Base-by-base conservation (phyloP, 1,140 invertebrate genomes). In the Brachionus rotundiformis region DNA sequence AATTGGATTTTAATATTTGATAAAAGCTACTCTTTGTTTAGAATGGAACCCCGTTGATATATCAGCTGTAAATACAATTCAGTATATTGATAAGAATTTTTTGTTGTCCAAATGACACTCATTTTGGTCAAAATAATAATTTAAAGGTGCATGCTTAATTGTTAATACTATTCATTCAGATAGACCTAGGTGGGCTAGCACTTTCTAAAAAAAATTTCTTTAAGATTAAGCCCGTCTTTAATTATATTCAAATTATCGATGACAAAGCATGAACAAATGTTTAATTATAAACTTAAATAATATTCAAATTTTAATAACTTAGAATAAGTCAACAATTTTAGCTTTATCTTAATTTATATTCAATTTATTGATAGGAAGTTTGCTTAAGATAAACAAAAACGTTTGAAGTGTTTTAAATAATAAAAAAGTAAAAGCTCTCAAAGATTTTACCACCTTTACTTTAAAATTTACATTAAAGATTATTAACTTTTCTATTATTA, bases 121-220 rank as follows among this genome's bases (percentile, higher is more conserved):
- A 19, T 25, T 54, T 54, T 54, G n/a, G 29, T 63, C 1, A 63
- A 63, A 63, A 29, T 7, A 29, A 29, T 63, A 63, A 63, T 29
- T 63, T 63, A 5, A 63, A 63, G 61, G 29, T 63, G 25, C 61
- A 63, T 63, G 61, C 16, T 63, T 63, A 63, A 63, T 49, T 49
- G 47, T 49, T 11, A 49, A 3, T 8, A 54, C 19, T 54, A 54
- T 54, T 54, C 47, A 54, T 54, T 54, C 47, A 25, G 4, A 63
- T 63, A 29, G 61, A 25, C 27, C 29, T 63, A 63, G 61, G 61
- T 63, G 29, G 47, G 47, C 47, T 54, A 54, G 8, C 47, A 54
- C 47, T 54, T 54, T 54, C 47, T 16, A 25, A 54, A 54, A 16
- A 54, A 54, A 8, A 19, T 54, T 19, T 54, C 47, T 54, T 19